These are phyloP conservation scores for Ophioninae sp. DNA, from an alignment of 2,888 invertebrate genomes.

Conservation along the genomic window DNA sequence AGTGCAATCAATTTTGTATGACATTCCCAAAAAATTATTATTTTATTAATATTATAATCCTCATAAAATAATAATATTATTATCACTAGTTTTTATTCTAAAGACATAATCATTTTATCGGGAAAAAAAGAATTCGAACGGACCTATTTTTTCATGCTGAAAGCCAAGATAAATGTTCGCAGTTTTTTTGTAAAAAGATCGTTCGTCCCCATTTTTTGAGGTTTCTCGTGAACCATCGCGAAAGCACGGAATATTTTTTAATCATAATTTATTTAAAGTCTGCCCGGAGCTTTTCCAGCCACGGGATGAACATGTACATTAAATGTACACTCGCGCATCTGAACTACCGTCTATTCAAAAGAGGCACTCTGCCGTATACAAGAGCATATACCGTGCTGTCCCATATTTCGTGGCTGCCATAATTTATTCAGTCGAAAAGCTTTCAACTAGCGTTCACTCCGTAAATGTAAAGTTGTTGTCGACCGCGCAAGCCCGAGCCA, in stretches of 20 bases:
- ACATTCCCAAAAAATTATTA: too few relatives aligned
- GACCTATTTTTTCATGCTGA: background rate
- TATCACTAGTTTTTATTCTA: too few relatives aligned
- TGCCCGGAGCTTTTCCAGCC: slow-evolving; percentile 30
- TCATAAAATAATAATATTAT: too few relatives aligned
- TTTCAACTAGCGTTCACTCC: slow-evolving; percentile 67
- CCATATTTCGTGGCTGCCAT: slow-evolving; percentile 64
- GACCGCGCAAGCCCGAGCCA: background rate
- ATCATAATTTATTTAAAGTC: slow-evolving; percentile 64
- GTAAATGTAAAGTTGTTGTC: slow-evolving; percentile 64
- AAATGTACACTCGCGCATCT: background rate
- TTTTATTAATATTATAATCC: too few relatives aligned
- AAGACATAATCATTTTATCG: too few relatives aligned
- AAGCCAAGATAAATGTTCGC: background rate
- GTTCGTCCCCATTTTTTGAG: slow-evolving; percentile 21
- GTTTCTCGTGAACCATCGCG: background rate
- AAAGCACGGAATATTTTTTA: slow-evolving; percentile 55
- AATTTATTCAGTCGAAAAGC: slow-evolving; percentile 69
- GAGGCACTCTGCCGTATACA: slow-evolving; percentile 52
- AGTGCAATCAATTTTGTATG: too few relatives aligned
- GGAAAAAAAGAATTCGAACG: background rate
- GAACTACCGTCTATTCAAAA: slow-evolving; percentile 52
- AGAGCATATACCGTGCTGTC: slow-evolving; percentile 41
- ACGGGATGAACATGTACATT: slow-evolving; percentile 8
- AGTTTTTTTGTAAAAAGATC: background rate